Evolutionary conservation across 2,888 invertebrate species (phyloP), one percentile per base, ranked within the genome.

Genomic region (Drosophila affinis): DNA sequence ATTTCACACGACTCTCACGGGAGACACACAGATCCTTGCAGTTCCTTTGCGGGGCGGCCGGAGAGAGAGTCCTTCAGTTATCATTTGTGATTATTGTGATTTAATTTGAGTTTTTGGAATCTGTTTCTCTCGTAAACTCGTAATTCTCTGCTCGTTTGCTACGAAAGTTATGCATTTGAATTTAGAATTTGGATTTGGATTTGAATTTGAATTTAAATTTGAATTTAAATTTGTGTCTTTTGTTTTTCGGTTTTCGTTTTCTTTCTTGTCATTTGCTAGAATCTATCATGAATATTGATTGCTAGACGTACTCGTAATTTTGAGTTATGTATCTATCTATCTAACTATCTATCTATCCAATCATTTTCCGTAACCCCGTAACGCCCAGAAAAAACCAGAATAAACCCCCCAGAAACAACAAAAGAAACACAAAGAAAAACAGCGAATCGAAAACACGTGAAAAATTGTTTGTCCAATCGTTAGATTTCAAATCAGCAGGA

Each of bases 91-190:
- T 21, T 70, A 39, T 45, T n/a, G n/a, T n/a, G n/a, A 34, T 52
- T 24, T 10, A 32, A 52, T 57, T 57, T 57, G 18, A 32, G 49
- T 72, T 54, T 12, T 29, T 61, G 17, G 18, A 34, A 59, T 39
- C 18, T 27, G 29, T 17, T 21, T 64, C 44, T 69, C 56, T 60
- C 48, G 67, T 71, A 70, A 71, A 39, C 39, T 48, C 51, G 79
- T 87, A 87, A 88, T 83, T 80, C 70, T 75, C 75, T 76, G 88
- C 82, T 87, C 77, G 88, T 85, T 85, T 85, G 75, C 68, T 69
- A 87, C 78, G 76, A 86, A 82, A 79, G 60, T 63, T 67, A 74
- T 71, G 60, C 63, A 69, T 81, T 62, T 54, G 46, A 39, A 63
- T 62, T 62, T 60, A 63, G 51, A 58, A 46, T 74, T 69, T 58